Evolutionary conservation across 1,140 invertebrate genomes (phyloP).

Genomic region (Melipona quadrifasciata): DNA sequence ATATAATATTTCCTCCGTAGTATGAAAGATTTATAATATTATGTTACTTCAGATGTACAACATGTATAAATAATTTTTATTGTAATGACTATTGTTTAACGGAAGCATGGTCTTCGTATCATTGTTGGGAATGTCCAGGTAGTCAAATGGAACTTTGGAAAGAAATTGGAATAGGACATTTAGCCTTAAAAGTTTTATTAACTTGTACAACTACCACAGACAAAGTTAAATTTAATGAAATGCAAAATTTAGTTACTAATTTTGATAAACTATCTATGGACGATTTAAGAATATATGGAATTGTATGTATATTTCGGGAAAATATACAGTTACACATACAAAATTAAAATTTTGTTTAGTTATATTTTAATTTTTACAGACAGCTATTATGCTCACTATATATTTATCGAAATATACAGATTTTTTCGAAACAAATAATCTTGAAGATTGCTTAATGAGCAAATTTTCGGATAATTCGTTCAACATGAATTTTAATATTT

Average conservation of each 20-base stretch:
- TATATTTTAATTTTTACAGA: constrained; percentile 79
- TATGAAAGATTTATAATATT: neutral
- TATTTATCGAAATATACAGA: constrained; percentile 83
- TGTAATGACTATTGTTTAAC: constrained; percentile 86
- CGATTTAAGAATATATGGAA: constrained; percentile 79
- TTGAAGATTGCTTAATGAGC: constrained; percentile 66
- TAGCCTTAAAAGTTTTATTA: constrained; percentile 86
- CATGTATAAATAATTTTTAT: constrained; percentile 85
- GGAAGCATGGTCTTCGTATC: constrained; percentile 84
- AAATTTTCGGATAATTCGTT: constrained; percentile 71
- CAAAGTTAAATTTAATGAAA: constrained; percentile 72
- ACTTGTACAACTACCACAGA: constrained; percentile 76
- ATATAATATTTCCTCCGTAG: neutral
- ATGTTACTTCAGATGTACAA: constrained; percentile 82
- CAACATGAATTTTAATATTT: constrained; percentile 69
- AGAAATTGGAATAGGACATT: constrained; percentile 89
- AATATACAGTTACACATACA: neutral
- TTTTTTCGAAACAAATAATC: constrained; percentile 78
- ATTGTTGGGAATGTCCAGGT: constrained; percentile 89
- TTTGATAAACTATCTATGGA: constrained; percentile 77
- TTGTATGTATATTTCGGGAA: constrained; percentile 72
- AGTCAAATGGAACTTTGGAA: constrained; percentile 84
- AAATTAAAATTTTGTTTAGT: constrained; percentile 52
- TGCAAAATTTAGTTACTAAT: constrained; percentile 77
- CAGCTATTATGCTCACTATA: constrained; percentile 82